phyloP scores from a whole-genome alignment of 1,140 invertebrate species.

The Drosophila ananassae region DNA sequence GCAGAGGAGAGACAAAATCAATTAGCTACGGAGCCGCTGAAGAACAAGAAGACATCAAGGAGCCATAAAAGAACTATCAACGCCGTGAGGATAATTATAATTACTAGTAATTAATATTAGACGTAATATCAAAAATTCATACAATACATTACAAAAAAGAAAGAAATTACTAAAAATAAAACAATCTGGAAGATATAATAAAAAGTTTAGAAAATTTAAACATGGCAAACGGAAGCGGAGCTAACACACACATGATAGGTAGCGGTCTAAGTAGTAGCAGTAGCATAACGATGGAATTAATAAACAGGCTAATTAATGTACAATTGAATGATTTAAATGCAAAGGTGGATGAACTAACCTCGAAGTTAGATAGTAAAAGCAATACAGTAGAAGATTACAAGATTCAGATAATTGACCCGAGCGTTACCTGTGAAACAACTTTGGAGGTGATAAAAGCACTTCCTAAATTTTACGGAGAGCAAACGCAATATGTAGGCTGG shows the following conservation, averaged over 20 bases:
- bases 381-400: constrained; percentile 8
- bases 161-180: background rate
- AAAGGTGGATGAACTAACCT: background rate
- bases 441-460: background rate
- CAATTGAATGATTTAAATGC: background rate
- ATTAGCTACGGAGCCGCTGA: too few relatives aligned
- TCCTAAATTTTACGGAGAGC: constrained; percentile 1
- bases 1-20: too few relatives aligned
- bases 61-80: too few relatives aligned
- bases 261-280: too few relatives aligned
- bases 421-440: background rate
- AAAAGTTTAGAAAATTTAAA: constrained; percentile 4
- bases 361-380: background rate
- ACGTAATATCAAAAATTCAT: background rate
- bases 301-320: constrained; percentile 3
- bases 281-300: background rate
- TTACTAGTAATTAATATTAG: too few relatives aligned
- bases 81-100: too few relatives aligned
- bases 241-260: background rate
- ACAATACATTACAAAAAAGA: background rate
- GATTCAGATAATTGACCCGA: background rate
- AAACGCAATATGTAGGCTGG: constrained; percentile 11
- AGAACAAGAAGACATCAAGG: too few relatives aligned
- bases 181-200: constrained; percentile 9
- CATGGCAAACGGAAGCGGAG: background rate